Evolutionary conservation across 2,888 invertebrate genomes (phyloP).

Genomic region (Caenorhabditis becei): DNA sequence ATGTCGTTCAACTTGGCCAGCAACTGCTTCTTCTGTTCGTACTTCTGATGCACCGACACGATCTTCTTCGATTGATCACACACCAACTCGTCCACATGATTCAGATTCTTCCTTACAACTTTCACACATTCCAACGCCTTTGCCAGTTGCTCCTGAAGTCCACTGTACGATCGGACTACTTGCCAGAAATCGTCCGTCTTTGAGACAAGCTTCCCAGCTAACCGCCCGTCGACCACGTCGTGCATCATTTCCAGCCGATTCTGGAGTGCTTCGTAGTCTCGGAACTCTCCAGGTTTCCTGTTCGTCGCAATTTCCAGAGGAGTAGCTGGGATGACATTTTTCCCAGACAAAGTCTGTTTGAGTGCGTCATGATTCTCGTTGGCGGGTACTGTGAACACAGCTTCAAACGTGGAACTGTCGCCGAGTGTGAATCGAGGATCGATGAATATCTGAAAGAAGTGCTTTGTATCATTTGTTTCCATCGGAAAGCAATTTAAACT

Average conservation of each 20-base stretch:
- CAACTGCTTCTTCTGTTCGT: conserved; percentile 71
- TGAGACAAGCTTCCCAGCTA: conserved; percentile 86
- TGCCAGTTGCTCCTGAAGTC: conserved; percentile 94
- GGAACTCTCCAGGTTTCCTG: conserved; percentile 62
- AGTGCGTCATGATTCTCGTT: conserved; percentile 72
- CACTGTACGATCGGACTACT: conserved; percentile 99
- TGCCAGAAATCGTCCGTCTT: conserved; percentile 82
- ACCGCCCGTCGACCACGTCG: conserved; percentile 77
- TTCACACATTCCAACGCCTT: conserved; percentile 82
- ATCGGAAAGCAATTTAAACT: background rate
- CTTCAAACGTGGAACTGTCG: conserved; percentile 72
- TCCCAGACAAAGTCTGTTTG: conserved; percentile 52
- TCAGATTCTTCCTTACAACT: conserved; percentile 71
- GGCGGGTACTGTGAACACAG: conserved; percentile 77
- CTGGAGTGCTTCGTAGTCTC: conserved; percentile 71
- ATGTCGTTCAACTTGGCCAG: conserved; percentile 76
- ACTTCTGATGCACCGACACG: conserved; percentile 69
- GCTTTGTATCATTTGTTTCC: background rate
- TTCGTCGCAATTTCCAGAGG: conserved; percentile 46
- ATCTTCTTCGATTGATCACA: conserved; percentile 72
- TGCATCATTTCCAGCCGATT: conserved; percentile 77
- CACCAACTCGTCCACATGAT: conserved; percentile 63
- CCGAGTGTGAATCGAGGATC: conserved; percentile 74
- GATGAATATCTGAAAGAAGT: conserved; percentile 75
- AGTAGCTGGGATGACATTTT: conserved; percentile 59